phyloP scores from a whole-genome alignment of 2,888 invertebrate species.

The Tiphia femorata region DNA sequence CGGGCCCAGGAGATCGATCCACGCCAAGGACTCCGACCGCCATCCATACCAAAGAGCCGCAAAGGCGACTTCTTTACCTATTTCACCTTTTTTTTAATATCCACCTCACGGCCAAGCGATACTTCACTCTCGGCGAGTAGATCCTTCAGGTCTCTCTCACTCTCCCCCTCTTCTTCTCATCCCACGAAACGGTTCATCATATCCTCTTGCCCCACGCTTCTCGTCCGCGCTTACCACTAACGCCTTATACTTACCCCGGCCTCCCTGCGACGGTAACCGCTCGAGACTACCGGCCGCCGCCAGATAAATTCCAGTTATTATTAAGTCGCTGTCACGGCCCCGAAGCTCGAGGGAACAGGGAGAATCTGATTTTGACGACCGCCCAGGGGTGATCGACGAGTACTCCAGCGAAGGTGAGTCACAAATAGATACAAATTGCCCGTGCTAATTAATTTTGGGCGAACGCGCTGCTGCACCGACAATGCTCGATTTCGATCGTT shows the following conservation, averaged over 20 bases:
- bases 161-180: slow-evolving; percentile 4
- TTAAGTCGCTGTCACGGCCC: slow-evolving; percentile 20
- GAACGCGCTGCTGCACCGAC: neutral
- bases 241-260: neutral
- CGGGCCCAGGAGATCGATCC: neutral
- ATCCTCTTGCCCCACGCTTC: neutral
- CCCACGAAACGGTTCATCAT: slow-evolving; percentile 21
- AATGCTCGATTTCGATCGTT: neutral
- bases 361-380: too few relatives aligned
- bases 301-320: slow-evolving; percentile 38
- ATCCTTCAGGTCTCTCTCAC: slow-evolving; percentile 2
- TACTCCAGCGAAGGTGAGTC: too few relatives aligned
- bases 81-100: slow-evolving; percentile 21
- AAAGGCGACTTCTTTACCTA: slow-evolving; percentile 4
- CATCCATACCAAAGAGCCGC: slow-evolving; percentile 9
- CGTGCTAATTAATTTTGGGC: too few relatives aligned
- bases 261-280: neutral
- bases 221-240: neutral
- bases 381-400: too few relatives aligned
- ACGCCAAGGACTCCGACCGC: neutral
- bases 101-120: slow-evolving; percentile 30
- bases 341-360: neutral
- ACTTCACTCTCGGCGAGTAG: slow-evolving; percentile 18
- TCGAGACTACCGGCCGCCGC: slow-evolving; percentile 3
- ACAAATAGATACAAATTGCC: neutral